A percentile compares a stretch with the other conserved stretches of the same genome.
Conservation (phyloP, 2,113 vertebrate genomes). For the Osmerus mordax region DNA sequence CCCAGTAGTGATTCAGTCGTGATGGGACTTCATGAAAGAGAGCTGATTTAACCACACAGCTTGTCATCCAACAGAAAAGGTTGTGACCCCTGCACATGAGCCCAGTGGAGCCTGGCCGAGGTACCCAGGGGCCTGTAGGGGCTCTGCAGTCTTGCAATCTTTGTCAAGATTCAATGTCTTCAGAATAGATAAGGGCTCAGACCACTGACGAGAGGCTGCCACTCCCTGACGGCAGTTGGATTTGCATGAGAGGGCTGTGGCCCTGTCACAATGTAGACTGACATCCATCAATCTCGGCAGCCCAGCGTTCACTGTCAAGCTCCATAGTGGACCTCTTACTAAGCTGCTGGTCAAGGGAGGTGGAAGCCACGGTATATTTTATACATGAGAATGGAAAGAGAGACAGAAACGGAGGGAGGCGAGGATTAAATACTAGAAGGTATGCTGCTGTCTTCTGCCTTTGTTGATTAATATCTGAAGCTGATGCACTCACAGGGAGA, state of each 20-base stretch:
- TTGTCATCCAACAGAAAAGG: neutral
- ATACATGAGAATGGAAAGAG: slow-evolving; percentile 30
- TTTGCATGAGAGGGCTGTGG: slow-evolving; percentile 25
- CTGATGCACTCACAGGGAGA: slow-evolving; percentile 18
- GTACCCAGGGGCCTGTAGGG: neutral
- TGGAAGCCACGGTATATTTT: slow-evolving; percentile 26
- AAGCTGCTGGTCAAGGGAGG: slow-evolving; percentile 34
- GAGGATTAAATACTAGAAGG: slow-evolving; percentile 15
- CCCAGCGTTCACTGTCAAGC: slow-evolving; percentile 28
- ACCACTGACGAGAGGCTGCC: slow-evolving; percentile 1
- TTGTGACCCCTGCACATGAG: slow-evolving; percentile 9
- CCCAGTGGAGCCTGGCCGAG: slow-evolving; percentile 10
- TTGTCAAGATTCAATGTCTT: too few species aligned
- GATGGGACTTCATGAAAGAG: too few species aligned
- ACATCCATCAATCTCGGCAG: slow-evolving; percentile 43
- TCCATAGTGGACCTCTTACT: slow-evolving; percentile 16
- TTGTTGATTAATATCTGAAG: slow-evolving; percentile 34
- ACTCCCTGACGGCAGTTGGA: neutral
- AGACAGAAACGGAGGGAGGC: neutral
- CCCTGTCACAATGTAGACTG: slow-evolving; percentile 57
- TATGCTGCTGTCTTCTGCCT: slow-evolving; percentile 21
- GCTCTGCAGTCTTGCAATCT: too few species aligned
- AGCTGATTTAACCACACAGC: too few species aligned
- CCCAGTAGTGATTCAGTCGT: too few species aligned
- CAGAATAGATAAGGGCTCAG: neutral